phyloP scores from a whole-genome alignment of 2,113 vertebrate genomes.

The Montifringilla adamsi region DNA sequence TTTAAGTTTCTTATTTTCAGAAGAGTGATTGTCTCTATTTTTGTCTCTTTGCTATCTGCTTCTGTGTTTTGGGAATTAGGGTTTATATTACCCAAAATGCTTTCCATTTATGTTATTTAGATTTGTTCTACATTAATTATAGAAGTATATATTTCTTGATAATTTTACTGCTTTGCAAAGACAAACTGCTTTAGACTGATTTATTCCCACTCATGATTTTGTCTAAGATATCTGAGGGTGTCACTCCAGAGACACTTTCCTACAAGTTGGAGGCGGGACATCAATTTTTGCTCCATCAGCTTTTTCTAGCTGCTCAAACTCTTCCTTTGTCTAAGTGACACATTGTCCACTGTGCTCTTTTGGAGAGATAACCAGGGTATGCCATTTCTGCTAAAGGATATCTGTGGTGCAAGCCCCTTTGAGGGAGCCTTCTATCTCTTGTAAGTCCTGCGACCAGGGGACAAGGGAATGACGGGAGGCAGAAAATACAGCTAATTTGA shows the following conservation, averaged over 20 bases:
- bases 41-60: neutral
- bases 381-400: neutral
- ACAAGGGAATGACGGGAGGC: neutral
- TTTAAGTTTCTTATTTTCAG: neutral
- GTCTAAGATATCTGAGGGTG: neutral
- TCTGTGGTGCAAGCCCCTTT: neutral
- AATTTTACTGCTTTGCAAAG: neutral
- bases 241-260: neutral
- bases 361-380: neutral
- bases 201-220: neutral
- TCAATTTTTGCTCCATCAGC: neutral
- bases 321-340: neutral
- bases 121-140: neutral
- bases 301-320: neutral
- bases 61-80: neutral
- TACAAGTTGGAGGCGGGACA: neutral
- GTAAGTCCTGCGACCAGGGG: no score
- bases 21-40: neutral
- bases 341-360: neutral
- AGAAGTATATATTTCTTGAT: neutral
- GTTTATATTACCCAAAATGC: neutral
- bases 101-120: neutral
- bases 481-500: neutral
- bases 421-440: neutral
- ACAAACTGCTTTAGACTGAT: neutral